Conservation (phyloP, 2,797 vertebrate species). For the Columba guinea region DNA sequence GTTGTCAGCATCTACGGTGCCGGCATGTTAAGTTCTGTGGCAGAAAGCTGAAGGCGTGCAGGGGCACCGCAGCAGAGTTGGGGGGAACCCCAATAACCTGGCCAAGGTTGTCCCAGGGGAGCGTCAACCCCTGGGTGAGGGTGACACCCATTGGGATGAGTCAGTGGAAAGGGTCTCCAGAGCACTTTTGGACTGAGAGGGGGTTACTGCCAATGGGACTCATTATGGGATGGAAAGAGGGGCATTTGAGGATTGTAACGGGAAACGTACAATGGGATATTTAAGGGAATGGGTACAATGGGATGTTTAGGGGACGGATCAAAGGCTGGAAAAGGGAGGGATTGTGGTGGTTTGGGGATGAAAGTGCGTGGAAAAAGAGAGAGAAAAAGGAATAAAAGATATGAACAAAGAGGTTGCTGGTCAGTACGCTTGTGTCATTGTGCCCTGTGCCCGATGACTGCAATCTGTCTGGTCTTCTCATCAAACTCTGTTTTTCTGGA, state of each 20-base stretch:
- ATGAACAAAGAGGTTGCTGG: background rate
- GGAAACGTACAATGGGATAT: no score
- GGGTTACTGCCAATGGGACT: background rate
- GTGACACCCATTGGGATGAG: background rate
- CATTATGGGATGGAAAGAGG: background rate
- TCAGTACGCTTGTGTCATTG: accelerated
- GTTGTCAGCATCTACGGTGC: background rate
- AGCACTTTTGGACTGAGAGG: background rate
- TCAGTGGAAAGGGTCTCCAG: background rate
- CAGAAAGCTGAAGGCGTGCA: background rate
- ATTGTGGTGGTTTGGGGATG: no score
- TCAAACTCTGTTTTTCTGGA: background rate
- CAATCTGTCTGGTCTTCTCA: background rate
- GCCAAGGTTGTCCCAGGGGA: background rate
- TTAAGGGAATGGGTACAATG: background rate
- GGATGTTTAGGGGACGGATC: background rate
- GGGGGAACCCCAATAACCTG: background rate
- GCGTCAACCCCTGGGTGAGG: background rate
- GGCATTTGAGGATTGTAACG: background rate
- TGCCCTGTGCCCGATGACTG: background rate
- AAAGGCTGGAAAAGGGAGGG: background rate
- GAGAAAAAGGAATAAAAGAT: background rate
- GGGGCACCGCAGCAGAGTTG: background rate
- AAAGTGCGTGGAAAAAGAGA: background rate
- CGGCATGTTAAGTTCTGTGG: background rate